Base-by-base conservation (phyloP, 2,113 vertebrate genomes). In the Monopterus albus region DNA sequence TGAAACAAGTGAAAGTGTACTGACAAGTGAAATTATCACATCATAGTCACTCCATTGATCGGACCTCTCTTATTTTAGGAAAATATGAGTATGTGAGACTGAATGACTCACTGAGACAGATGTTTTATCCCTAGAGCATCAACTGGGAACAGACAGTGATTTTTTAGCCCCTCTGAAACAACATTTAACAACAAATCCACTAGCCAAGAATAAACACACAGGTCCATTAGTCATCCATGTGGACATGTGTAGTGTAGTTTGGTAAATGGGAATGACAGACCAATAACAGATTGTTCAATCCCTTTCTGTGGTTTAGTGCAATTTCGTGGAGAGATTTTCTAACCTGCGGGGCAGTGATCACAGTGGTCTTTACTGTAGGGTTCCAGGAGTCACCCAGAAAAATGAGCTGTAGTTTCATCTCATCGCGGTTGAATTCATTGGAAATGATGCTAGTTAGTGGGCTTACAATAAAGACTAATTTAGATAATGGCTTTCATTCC, bases 361-460 rank as follows among this genome's bases (percentile, higher is more conserved):
- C 35, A 8, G 28, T 39, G 10, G 63, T 53, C 58, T 35, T 36
- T 39, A 17, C n/a, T n/a, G n/a, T n/a, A 38, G 58, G 55, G 28
- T 14, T 25, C 31, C 13, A 6, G 3, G 17, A 43, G 29, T 9
- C 21, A 0, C n/a, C 12, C n/a, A 28, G 23, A 20, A 55, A 56
- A 61, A 75, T 23, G 60, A 57, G 55, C 56, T 36, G 50, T 14
- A 21, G 21, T 63, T 79, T 79, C 26, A 38, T 23, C 45, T 83
- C 13, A 23, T 21, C 20, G 36, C 1, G 0, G 66, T 58, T 79
- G 72, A 51, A 72, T 67, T 51, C n/a, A 26, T 17, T 77, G 42
- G 61, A 52, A 45, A 64, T 25, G 67, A 68, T 49, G 18, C 57
- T 40, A 50, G 47, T 49, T 58, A 49, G 50, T 29, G 58, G 42